Percentiles rank a stretch among this genome's conserved stretches.
These are phyloP conservation scores for Rattus rattus DNA, from an alignment of 2,113 vertebrate genomes.

Conservation along the genomic window DNA sequence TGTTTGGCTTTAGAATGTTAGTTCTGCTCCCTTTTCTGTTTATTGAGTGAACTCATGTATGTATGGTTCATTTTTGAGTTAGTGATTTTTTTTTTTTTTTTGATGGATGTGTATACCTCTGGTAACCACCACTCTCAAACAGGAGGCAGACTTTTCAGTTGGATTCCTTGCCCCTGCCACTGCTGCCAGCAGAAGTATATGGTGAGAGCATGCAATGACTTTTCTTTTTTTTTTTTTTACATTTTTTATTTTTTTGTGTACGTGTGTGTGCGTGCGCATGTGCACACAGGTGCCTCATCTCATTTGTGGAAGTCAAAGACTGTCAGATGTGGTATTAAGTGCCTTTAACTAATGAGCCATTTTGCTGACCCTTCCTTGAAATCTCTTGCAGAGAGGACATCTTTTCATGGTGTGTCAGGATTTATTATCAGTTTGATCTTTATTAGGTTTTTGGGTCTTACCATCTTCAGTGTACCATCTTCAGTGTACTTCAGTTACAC, in stretches of 20 bases:
- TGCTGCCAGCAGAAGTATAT: background rate
- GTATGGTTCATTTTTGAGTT: background rate
- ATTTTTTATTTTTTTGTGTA: background rate
- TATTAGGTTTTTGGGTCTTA: background rate
- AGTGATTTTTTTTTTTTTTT: constrained; percentile 34
- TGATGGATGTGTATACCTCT: background rate
- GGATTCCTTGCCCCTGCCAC: background rate
- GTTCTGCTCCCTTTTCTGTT: background rate
- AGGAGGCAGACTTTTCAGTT: constrained; percentile 39
- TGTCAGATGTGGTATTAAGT: background rate
- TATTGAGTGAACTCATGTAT: background rate
- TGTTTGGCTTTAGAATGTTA: background rate
- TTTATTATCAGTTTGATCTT: constrained; percentile 32
- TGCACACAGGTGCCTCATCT: background rate
- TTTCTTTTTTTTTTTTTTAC: background rate
- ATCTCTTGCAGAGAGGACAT: constrained; percentile 28
- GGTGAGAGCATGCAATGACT: background rate
- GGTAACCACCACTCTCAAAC: background rate
- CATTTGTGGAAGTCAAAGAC: background rate
- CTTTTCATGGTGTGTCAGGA: constrained; percentile 16
- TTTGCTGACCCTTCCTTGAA: background rate
- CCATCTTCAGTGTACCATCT: background rate
- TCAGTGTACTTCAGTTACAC: background rate
- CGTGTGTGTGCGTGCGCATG: background rate
- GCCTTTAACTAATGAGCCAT: background rate